Conservation (phyloP, 2,888 invertebrate species). For the Euzophera pinguis region DNA sequence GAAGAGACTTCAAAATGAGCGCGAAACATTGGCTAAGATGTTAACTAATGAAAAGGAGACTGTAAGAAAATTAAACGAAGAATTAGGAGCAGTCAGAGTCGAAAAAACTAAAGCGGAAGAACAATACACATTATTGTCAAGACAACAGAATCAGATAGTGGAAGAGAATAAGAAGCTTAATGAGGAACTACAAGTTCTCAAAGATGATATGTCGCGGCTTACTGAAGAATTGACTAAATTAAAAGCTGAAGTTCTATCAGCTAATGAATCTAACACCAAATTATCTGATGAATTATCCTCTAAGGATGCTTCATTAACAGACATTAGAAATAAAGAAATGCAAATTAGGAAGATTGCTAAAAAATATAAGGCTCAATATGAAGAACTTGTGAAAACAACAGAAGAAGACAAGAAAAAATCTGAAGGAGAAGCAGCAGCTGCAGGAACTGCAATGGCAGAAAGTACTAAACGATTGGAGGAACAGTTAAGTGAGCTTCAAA, state of each 20-base stretch:
- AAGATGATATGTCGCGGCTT: constrained; percentile 78
- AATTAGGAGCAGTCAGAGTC: constrained; percentile 79
- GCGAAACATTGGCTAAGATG: constrained; percentile 89
- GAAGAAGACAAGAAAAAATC: constrained; percentile 81
- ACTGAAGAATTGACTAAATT: constrained; percentile 83
- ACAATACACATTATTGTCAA: constrained; percentile 81
- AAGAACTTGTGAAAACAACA: constrained; percentile 84
- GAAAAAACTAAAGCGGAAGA: constrained; percentile 85
- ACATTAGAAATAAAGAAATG: constrained; percentile 84
- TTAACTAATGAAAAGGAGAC: constrained; percentile 87
- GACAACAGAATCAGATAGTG: constrained; percentile 77
- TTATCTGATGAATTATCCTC: constrained; percentile 82
- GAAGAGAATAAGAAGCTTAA: constrained; percentile 83
- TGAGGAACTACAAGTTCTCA: constrained; percentile 82
- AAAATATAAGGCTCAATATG: constrained; percentile 93
- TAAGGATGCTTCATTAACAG: constrained; percentile 84
- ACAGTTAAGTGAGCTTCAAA: constrained; percentile 61
- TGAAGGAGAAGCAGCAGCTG: constrained; percentile 76
- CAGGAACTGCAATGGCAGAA: constrained; percentile 63
- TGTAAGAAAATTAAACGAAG: constrained; percentile 83
- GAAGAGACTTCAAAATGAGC: constrained; percentile 89
- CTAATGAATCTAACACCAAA: constrained; percentile 81
- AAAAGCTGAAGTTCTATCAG: constrained; percentile 77
- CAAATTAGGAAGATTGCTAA: constrained; percentile 94
- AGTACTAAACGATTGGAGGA: constrained; percentile 76